Evolutionary conservation across 2,888 invertebrate genomes (phyloP), one percentile per base, ranked within the genome.

Genomic region (Eristalis pertinax): DNA sequence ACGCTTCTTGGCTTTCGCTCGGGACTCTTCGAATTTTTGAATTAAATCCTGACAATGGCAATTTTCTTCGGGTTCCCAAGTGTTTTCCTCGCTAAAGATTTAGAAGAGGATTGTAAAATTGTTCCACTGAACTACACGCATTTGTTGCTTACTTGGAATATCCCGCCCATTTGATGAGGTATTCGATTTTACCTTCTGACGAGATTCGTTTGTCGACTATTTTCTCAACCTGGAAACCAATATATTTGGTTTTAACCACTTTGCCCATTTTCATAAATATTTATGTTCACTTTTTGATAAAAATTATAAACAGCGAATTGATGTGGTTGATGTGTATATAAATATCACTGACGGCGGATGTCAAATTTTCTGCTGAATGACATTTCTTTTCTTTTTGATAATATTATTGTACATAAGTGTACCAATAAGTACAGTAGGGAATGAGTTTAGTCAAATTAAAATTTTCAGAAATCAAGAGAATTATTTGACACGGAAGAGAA

Each of bases 11-110:
- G 91, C 91, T 58, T 92, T 92, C 11, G 92, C 92, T 1, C 96
- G 94, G 0, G 96, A 96, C 15, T 96, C 96, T 92, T 98, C 98
- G 92, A 97, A 98, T 2, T 96, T 96, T 88, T 96, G 95, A 89
- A 98, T 97, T 26, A 98, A 93, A 88, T 97, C 97, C 0, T 98
- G 98, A 92, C 98, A 98, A 90, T 98, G 98, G 4, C 98, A 94
- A 91, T 98, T 98, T 90, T 97, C 97, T 91, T 97, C 97, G 0
- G 99, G 99, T 91, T 99, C 99, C 99, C 99, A 99, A 0, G 99
- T 98, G 90, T 99, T 99, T 89, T 99, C 98, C 8, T 96, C 96
- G 91, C 95, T 94, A 89, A n/a, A 92, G 92, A 60, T 19, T 50
- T 22, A 26, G 41, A 64, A n/a, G 29, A 22, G 22, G 8, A 63